phyloP scores from a whole-genome alignment of 2,113 vertebrate genomes.

The Harpagus bidentatus region DNA sequence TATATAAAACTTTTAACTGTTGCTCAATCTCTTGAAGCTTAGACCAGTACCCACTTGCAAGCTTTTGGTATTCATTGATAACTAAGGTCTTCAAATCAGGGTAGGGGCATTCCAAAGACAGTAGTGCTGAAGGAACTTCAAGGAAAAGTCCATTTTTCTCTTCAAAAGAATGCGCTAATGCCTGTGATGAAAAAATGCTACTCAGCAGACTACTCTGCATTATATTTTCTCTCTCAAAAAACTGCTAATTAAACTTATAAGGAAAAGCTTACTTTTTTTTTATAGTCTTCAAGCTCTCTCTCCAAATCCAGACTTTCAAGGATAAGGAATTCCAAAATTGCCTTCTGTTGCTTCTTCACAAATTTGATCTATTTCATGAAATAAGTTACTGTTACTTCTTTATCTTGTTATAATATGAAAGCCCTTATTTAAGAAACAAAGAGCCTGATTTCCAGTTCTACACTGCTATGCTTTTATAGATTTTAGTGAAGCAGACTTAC shows the following conservation, averaged over 20 bases:
- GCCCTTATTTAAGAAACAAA: not conserved
- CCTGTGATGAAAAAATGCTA: conserved; percentile 28
- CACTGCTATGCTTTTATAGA: not conserved
- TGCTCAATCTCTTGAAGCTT: conserved; percentile 72
- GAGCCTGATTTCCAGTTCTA: not conserved
- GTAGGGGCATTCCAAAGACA: conserved; percentile 80
- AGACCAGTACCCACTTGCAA: conserved; percentile 74
- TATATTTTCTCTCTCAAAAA: not conserved
- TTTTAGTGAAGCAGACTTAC: not conserved
- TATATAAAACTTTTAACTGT: conserved; percentile 70
- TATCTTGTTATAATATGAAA: not conserved
- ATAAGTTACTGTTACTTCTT: not conserved
- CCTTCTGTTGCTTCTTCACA: conserved; percentile 82
- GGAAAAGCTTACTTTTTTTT: conserved; percentile 73
- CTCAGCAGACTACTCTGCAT: not conserved
- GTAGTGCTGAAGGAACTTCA: conserved; percentile 75
- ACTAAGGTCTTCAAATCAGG: conserved; percentile 80
- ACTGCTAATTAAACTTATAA: not conserved
- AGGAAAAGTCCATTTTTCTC: conserved; percentile 45
- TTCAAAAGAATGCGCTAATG: conserved; percentile 2
- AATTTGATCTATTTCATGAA: conserved; percentile 73
- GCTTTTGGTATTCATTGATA: conserved; percentile 75
- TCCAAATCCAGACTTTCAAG: conserved; percentile 75
- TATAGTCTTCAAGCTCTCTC: conserved; percentile 68
- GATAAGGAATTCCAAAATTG: conserved; percentile 71